Evolutionary conservation across 2,797 vertebrate genomes (phyloP).

Genomic region (Tamandua tetradactyla): DNA sequence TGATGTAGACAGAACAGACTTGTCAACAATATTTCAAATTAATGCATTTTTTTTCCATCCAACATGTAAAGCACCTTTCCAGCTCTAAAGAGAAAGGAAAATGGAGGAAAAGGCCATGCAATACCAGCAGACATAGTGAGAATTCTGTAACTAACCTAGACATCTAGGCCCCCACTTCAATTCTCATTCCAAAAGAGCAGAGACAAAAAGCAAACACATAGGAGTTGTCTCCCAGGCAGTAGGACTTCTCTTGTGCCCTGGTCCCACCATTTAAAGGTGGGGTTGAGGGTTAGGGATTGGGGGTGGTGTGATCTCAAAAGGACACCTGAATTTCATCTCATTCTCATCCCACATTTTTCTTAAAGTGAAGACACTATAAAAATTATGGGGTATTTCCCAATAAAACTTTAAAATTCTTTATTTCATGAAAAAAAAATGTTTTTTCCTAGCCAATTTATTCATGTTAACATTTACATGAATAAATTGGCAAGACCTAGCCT

Average conservation of each 20-base stretch:
- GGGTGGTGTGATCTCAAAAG: not conserved
- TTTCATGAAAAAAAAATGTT: not conserved
- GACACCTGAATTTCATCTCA: not conserved
- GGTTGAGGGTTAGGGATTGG: not conserved
- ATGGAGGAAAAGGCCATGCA: not conserved
- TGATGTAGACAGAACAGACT: not conserved
- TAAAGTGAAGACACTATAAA: not conserved
- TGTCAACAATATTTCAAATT: not conserved
- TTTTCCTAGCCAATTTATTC: no score
- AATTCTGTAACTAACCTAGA: not conserved
- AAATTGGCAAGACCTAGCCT: not conserved
- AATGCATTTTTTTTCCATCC: slow-evolving; percentile 16
- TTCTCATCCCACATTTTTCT: not conserved
- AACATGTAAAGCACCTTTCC: not conserved
- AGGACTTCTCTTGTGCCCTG: no score
- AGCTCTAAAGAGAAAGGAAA: not conserved
- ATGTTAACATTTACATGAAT: no score
- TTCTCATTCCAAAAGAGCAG: not conserved
- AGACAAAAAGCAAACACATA: not conserved
- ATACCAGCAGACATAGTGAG: no score
- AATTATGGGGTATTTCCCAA: not conserved
- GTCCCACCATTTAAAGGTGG: not conserved
- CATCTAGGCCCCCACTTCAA: not conserved
- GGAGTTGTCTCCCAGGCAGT: accelerated
- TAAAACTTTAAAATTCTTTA: not conserved